phyloP scores from a whole-genome alignment of 2,888 invertebrate genomes.

The Philereme vetulata region DNA sequence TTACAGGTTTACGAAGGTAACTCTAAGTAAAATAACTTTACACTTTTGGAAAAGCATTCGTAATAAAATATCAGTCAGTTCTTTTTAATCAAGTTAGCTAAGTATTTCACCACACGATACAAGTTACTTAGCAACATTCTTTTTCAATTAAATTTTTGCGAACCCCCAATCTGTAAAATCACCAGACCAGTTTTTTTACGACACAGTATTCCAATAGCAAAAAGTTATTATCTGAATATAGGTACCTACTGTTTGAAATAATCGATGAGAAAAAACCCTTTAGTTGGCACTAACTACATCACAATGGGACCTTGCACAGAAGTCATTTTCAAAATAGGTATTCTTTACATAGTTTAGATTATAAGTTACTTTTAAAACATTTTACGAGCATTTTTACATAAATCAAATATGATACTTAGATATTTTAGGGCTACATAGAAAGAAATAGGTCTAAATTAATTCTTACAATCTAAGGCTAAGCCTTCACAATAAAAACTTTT shows the following conservation, averaged over 20 bases:
- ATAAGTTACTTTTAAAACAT: constrained; percentile 5
- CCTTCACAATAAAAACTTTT: constrained; percentile 22
- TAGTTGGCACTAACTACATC: constrained; percentile 79
- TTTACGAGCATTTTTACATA: constrained; percentile 2
- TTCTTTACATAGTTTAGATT: constrained; percentile 2
- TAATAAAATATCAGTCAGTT: neutral
- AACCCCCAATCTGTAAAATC: too few relatives aligned
- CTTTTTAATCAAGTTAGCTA: neutral
- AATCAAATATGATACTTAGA: neutral
- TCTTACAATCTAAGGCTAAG: constrained; percentile 35
- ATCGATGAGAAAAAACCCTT: constrained; percentile 27
- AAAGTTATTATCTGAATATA: constrained; percentile 15
- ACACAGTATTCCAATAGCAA: constrained; percentile 18
- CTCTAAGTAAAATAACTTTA: constrained; percentile 15
- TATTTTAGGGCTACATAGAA: neutral
- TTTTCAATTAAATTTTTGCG: too few relatives aligned
- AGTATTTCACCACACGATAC: neutral
- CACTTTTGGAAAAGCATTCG: constrained; percentile 17
- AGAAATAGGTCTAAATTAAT: constrained; percentile 18
- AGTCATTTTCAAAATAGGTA: constrained; percentile 12
- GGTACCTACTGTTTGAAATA: constrained; percentile 7
- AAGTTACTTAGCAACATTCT: neutral
- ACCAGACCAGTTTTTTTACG: neutral
- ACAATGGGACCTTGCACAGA: constrained; percentile 68
- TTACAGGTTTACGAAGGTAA: constrained; percentile 30